Evolutionary conservation across 37 sponge, comb jelly and placozoan species (phyloP), one percentile per base, ranked within the genome.

Genomic region (Petrosia ficiformis): DNA sequence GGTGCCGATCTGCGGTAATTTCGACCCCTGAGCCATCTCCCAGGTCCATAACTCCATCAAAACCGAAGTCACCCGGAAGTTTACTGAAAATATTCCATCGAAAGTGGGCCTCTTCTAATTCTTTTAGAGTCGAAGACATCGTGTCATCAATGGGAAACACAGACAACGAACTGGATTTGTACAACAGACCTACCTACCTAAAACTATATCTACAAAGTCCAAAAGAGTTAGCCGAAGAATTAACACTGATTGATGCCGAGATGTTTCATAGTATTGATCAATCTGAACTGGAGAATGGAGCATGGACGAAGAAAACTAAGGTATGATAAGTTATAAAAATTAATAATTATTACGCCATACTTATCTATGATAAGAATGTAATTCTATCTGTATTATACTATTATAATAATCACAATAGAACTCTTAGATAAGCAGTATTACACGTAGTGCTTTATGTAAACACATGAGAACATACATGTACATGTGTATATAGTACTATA

Each of bases 271-370:
- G 65, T 63, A 92, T 92, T n/a, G 22, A 58, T 0, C 61, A 66
- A 3, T 1, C 48, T 2, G 92, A 92, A 52, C 76, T 92, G 29
- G 22, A 67, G 31, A 34, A 72, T 72, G 79, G 84, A 22, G 84
- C 81, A 2, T 92, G 92, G 92, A 83, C 65, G 74, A 72, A 84
- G 44, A 76, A 80, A 44, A 52, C 79, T 16, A 77, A 79, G 84
- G 86, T 78, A 70, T 29, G 6, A 61, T 48, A 48, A 48, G 54
- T 48, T 19, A 48, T 48, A 48, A n/a, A n/a, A n/a, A n/a, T n/a
- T n/a, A n/a, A n/a, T n/a, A 22, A 32, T 25, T 54, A 22, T 54
- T 19, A n/a, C 25, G n/a, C n/a, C n/a, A n/a, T n/a, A n/a, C n/a
- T n/a, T n/a, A n/a, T n/a, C n/a, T n/a, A n/a, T n/a, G n/a, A n/a